Base-by-base conservation (phyloP, 1,140 invertebrate genomes). In the Dinoponera quadriceps region DNA sequence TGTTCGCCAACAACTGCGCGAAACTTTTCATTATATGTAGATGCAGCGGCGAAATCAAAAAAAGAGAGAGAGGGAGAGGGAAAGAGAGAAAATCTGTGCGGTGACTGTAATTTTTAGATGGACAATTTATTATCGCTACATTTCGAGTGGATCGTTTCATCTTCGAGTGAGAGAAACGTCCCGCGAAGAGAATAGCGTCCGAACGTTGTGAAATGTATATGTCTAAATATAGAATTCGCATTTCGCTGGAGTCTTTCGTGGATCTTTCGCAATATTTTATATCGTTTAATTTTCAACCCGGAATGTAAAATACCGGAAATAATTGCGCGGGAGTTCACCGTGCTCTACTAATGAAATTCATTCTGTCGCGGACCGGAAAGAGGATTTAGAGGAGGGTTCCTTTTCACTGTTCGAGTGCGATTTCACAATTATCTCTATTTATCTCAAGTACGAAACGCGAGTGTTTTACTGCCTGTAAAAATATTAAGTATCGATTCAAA, bases 11-110 rank as follows among this genome's bases (percentile, higher is more conserved):
- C 22, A 69, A 57, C 51, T 29, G 33, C 33, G 29, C 22, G 75
- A 78, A 77, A 66, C 20, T 78, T 78, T 78, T 78, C 74, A 68
- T 78, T 68, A 77, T 44, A 68, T 55, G 74, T 66, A 68, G 63
- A 69, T 55, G 51, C 27, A 44, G 51, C 5, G 5, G 33, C 14
- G 29, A 55, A 69, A 55, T 68, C 55, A 27, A 68, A 78, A 78
- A 78, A 27, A 20, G 20, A 22, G 18, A 66, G 9, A 16, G 18
- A 20, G 22, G 4, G 13, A 29, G 27, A 25, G 25, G 7, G 38
- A 44, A 44, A 44, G 38, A 9, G 38, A 44, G 38, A 44, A 44
- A 44, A 44, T 44, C 38, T 3, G 14, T 11, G 29, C 60, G n/a
- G 27, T 20, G 33, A 63, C 48, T 49, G 14, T 25, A 66, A 25